Conservation (phyloP, 1,140 invertebrate genomes). For the Bombus huntii region DNA sequence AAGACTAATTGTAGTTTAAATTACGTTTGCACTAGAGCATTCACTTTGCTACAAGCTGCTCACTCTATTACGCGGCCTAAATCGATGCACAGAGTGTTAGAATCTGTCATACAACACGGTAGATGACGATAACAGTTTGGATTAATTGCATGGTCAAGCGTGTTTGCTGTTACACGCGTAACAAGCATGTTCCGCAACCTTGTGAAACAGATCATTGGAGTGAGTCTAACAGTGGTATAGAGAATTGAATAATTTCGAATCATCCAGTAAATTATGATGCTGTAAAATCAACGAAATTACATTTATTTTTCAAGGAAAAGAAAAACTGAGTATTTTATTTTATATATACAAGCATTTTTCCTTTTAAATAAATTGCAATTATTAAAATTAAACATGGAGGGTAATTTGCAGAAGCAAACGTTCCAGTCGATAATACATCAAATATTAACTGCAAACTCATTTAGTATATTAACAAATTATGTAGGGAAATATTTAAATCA, state of each 20-base stretch:
- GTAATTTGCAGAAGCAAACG: neutral
- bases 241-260: conserved; percentile 24
- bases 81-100: conserved; percentile 12
- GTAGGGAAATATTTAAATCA: neutral
- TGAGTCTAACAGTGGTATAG: neutral
- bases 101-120: conserved; percentile 33
- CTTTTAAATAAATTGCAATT: neutral
- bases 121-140: conserved; percentile 46
- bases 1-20: neutral
- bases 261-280: neutral
- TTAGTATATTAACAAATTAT: neutral
- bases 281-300: neutral
- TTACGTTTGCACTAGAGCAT: neutral
- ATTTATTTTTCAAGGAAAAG: neutral
- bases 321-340: neutral
- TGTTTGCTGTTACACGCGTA: conserved; percentile 42
- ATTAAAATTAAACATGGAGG: neutral
- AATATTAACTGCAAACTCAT: neutral
- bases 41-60: neutral
- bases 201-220: conserved; percentile 31
- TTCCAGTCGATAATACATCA: neutral
- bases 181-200: conserved; percentile 29
- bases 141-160: conserved; percentile 45
- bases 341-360: neutral
- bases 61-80: conserved; percentile 9